Base-by-base conservation (phyloP, 2,888 invertebrate species). In the Dasysyrphus albostriatus region DNA sequence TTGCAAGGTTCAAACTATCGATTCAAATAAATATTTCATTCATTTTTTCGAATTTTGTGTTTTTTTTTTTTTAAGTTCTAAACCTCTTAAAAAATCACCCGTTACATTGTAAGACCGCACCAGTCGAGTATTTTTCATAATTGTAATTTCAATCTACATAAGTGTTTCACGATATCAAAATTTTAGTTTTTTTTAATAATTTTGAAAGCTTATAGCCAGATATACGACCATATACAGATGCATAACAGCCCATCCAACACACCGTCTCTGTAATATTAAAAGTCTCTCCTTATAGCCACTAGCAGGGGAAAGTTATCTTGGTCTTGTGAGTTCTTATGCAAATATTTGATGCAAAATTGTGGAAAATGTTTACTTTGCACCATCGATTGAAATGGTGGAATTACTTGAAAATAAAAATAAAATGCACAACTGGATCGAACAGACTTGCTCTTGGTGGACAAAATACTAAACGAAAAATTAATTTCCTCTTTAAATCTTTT, bases 171-270 rank as follows among this genome's bases (percentile, higher is more conserved):
- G 24, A 44, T 56, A 74, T 42, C 69, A 39, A 54, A 73, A 14
- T 85, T 77, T 81, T 34, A 14, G 56, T 56, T 74, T 77, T 74
- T 77, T 51, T 85, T 77, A 85, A 85, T 85, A 81, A 81, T 77
- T 77, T 37, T 70, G 56, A 85, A 70, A 79, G 79, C 78, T 37
- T 65, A 74, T 42, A 34, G 51, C 34, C 49, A 67, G 49, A 34
- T 37, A 14, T 19, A 10, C 16, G 4, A 16, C 9, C 10, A 3
- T 2, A 2, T 19, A 8, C 7, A 37, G 9, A 44, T 42, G 9
- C 37, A 34, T 61, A 75, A 51, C 51, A 58, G 47, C 72, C n/a
- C 58, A 24, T 19, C 19, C 14, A 49, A 67, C 49, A 49, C 49
- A 34, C 9, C 19, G 0, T 47, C 65, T 65, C 69, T 67, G 19